Evolutionary conservation across 2,888 invertebrate species (phyloP).

Genomic region (Megastigmus dorsalis): DNA sequence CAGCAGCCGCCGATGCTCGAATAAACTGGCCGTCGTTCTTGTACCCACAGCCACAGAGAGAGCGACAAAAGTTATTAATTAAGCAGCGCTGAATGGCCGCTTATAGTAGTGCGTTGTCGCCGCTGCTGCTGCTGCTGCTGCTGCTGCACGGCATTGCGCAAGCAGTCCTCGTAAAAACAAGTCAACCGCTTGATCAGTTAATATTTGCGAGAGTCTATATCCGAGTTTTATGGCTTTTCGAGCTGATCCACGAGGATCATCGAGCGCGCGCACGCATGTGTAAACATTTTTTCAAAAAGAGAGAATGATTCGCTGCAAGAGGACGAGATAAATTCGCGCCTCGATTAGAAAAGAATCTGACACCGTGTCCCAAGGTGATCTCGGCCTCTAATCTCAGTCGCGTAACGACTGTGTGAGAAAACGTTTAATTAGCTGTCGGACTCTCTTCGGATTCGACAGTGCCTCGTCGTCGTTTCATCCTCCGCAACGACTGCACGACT

Average conservation of each 20-base stretch:
- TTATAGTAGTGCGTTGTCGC: too few relatives aligned
- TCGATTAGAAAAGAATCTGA: slow-evolving; percentile 62
- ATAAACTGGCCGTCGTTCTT: slow-evolving; percentile 34
- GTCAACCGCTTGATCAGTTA: slow-evolving; percentile 30
- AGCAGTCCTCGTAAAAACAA: slow-evolving; percentile 29
- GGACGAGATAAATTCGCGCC: slow-evolving; percentile 59
- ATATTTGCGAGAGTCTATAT: slow-evolving; percentile 20
- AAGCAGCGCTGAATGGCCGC: slow-evolving; percentile 6
- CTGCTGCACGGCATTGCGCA: neutral
- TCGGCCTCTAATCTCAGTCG: slow-evolving; percentile 50
- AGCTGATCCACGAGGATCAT: neutral
- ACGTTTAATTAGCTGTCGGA: slow-evolving; percentile 67
- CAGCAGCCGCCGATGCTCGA: too few relatives aligned
- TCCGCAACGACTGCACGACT: too few relatives aligned
- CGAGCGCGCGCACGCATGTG: neutral
- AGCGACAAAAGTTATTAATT: slow-evolving; percentile 49
- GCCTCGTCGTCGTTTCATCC: slow-evolving; percentile 51
- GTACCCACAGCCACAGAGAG: neutral
- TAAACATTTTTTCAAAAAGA: neutral
- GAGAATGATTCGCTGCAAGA: neutral
- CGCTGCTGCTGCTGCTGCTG: neutral
- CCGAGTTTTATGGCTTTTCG: slow-evolving; percentile 21
- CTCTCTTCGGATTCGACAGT: slow-evolving; percentile 68
- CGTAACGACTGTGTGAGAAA: slow-evolving; percentile 66
- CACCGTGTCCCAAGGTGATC: slow-evolving; percentile 61